These are phyloP conservation scores for Mesocentrotus franciscanus DNA, from an alignment of 53 echinoderm and acorn worm genomes.

Conservation along the genomic window DNA sequence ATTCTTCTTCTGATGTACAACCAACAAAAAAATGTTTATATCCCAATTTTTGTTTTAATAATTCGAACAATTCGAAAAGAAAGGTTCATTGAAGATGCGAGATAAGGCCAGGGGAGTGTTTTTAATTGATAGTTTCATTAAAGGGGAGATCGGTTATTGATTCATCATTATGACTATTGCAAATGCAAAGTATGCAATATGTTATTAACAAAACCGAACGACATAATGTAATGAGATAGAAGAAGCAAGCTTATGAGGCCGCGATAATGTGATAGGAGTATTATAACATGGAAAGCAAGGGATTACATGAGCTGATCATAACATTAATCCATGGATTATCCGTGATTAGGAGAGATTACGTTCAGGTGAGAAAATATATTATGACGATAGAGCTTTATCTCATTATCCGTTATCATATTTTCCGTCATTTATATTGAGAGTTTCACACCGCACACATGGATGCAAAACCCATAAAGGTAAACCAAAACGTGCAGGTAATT, in stretches of 20 bases:
- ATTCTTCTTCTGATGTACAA: too few relatives aligned
- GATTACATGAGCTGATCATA: background rate
- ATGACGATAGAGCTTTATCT: background rate
- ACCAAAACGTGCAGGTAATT: background rate
- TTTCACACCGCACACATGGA: background rate
- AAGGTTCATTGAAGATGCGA: too few relatives aligned
- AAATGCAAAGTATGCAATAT: background rate
- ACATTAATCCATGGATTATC: background rate
- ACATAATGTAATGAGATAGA: background rate
- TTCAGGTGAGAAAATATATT: background rate
- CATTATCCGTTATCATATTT: background rate
- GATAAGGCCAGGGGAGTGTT: too few relatives aligned
- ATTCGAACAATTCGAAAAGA: too few relatives aligned
- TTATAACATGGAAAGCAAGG: background rate
- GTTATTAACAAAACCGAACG: background rate
- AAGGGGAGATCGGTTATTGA: background rate
- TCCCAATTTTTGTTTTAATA: too few relatives aligned
- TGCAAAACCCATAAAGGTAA: background rate
- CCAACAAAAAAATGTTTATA: too few relatives aligned
- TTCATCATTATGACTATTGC: background rate
- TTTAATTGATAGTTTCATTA: too few relatives aligned
- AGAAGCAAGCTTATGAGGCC: background rate
- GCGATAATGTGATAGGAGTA: background rate
- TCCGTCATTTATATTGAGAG: background rate
- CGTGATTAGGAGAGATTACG: background rate